Conservation (phyloP, 2,797 vertebrate species). For the Gallinago stenura region DNA sequence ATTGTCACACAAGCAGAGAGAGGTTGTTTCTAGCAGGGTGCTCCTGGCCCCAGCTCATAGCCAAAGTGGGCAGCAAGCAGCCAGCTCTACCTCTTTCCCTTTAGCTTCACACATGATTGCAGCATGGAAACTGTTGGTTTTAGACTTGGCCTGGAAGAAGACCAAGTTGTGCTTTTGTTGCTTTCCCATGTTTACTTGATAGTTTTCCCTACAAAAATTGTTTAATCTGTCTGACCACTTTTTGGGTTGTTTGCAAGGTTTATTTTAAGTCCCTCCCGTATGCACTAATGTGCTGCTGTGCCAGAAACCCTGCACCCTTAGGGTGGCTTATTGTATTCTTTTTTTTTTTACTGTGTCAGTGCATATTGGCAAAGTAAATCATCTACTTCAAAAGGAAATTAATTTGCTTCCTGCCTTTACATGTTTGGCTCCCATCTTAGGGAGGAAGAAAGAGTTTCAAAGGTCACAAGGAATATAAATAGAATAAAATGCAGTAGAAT, state of each 20-base stretch:
- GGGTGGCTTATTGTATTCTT: background rate
- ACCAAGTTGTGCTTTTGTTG: conserved; percentile 2
- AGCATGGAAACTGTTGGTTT: background rate
- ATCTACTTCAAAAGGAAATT: conserved; percentile 6
- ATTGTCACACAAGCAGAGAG: background rate
- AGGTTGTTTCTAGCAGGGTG: background rate
- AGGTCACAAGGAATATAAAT: background rate
- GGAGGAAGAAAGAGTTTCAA: conserved; percentile 7
- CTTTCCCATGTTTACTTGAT: background rate
- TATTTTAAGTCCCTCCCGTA: background rate
- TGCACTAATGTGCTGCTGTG: background rate
- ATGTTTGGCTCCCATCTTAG: background rate
- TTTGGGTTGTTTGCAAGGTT: background rate
- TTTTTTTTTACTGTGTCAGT: background rate
- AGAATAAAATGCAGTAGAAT: background rate
- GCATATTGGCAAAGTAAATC: background rate
- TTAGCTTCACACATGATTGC: background rate
- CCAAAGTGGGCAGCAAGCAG: background rate
- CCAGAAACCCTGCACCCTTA: background rate
- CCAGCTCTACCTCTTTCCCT: background rate
- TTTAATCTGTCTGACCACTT: background rate
- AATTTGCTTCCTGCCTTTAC: conserved; percentile 45
- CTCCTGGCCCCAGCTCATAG: background rate
- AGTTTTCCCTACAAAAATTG: background rate
- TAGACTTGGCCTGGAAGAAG: background rate